phyloP scores from a whole-genome alignment of 2,888 invertebrate species.

The Anaspis maculata region DNA sequence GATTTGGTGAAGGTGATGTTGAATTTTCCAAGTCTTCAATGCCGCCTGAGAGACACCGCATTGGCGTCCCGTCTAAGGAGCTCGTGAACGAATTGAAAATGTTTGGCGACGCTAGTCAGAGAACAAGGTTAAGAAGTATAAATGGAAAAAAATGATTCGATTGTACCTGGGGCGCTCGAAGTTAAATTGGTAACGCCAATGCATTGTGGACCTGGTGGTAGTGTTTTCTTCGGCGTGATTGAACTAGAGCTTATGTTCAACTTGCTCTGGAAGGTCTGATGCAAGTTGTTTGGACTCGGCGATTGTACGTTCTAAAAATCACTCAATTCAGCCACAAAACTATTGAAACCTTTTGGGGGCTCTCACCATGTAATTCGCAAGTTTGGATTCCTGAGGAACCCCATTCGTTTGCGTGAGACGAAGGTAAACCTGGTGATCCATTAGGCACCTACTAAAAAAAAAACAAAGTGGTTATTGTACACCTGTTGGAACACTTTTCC shows the following conservation, averaged over 20 bases:
- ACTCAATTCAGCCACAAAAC: slow-evolving; percentile 1
- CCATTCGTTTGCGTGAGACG: slow-evolving; percentile 61
- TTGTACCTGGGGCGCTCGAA: slow-evolving; percentile 16
- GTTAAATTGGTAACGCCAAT: slow-evolving; percentile 18
- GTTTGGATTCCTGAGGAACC: slow-evolving; percentile 75
- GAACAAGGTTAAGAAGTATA: too few relatives aligned
- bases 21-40: slow-evolving; percentile 24
- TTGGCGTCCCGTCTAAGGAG: slow-evolving; percentile 26
- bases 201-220: slow-evolving; percentile 44
- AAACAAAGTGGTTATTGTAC: too few relatives aligned
- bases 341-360: slow-evolving; percentile 1
- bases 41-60: slow-evolving; percentile 24
- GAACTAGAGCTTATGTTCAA: slow-evolving; percentile 31
- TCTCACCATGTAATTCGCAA: slow-evolving; percentile 74
- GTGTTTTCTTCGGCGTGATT: slow-evolving; percentile 43
- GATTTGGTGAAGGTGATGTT: slow-evolving; percentile 30
- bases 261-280: slow-evolving; percentile 32
- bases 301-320: slow-evolving; percentile 29
- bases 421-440: slow-evolving; percentile 74
- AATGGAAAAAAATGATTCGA: too few relatives aligned
- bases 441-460: too few relatives aligned
- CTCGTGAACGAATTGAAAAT: slow-evolving; percentile 38
- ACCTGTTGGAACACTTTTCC: too few relatives aligned
- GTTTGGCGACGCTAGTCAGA: slow-evolving; percentile 33
- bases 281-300: slow-evolving; percentile 27